Percentiles rank a stretch among this genome's conserved stretches.
phyloP scores from a whole-genome alignment of 1,140 invertebrate species.

The Lasaia peninsularis region DNA sequence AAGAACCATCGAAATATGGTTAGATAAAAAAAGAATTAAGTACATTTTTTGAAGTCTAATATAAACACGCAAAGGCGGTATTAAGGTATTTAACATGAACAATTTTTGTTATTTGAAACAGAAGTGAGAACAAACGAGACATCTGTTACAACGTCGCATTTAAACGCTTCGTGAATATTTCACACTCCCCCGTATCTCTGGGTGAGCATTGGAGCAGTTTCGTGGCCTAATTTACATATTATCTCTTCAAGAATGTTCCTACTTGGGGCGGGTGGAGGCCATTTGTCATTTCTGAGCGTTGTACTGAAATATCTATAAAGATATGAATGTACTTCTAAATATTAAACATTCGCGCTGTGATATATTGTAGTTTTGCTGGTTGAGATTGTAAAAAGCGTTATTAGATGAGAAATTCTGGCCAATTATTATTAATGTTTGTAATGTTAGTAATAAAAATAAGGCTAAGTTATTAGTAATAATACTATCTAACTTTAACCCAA shows the following conservation, averaged over 20 bases:
- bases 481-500: too few species aligned
- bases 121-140: not conserved
- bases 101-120: too few species aligned
- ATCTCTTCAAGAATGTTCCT: constrained; percentile 1
- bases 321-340: not conserved
- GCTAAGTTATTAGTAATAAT: too few species aligned
- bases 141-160: not conserved
- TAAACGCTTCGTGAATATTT: constrained; percentile 2
- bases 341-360: not conserved
- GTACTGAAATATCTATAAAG: constrained; percentile 1
- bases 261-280: constrained; percentile 1
- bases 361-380: not conserved
- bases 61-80: too few species aligned
- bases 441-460: too few species aligned
- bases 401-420: too few species aligned
- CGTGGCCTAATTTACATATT: constrained; percentile 10
- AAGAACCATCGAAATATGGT: too few species aligned
- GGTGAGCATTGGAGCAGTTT: not conserved
- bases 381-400: not conserved
- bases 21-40: too few species aligned
- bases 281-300: not conserved
- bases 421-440: too few species aligned
- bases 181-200: not conserved
- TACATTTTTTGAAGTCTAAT: too few species aligned
- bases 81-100: too few species aligned